Evolutionary conservation across 2,113 vertebrate species (phyloP).

Genomic region (Telmatochromis brachygnathus): DNA sequence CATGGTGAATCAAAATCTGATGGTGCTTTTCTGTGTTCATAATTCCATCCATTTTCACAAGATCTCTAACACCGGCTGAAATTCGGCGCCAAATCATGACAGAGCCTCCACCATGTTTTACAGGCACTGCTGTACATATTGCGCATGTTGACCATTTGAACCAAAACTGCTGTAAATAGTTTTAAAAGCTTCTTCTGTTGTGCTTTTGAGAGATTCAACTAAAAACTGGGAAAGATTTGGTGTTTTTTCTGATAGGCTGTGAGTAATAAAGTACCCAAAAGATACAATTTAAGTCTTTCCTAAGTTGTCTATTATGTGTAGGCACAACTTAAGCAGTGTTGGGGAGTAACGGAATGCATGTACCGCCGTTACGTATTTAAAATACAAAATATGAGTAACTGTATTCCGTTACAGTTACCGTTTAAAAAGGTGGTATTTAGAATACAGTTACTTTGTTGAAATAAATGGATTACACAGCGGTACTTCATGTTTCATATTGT

Average conservation of each 20-base stretch:
- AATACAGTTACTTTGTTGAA: too few species aligned
- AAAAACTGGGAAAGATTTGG: background rate
- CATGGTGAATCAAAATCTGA: background rate
- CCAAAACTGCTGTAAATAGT: background rate
- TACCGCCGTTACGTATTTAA: too few species aligned
- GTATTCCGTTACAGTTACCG: too few species aligned
- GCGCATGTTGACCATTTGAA: background rate
- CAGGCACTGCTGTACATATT: background rate
- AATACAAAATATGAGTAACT: too few species aligned
- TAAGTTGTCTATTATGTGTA: background rate
- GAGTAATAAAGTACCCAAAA: background rate
- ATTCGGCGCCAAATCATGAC: accelerated
- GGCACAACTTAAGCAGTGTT: background rate
- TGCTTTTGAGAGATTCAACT: background rate
- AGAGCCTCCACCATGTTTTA: background rate
- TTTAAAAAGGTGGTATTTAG: too few species aligned
- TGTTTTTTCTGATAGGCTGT: background rate
- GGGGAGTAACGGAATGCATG: too few species aligned
- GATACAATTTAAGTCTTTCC: background rate
- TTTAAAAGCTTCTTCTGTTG: background rate
- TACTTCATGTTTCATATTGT: too few species aligned
- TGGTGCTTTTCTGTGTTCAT: background rate
- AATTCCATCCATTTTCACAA: background rate
- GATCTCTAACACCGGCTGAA: background rate
- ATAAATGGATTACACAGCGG: too few species aligned